Base-by-base conservation (phyloP, 2,113 vertebrate species). In the Eleginops maclovinus region DNA sequence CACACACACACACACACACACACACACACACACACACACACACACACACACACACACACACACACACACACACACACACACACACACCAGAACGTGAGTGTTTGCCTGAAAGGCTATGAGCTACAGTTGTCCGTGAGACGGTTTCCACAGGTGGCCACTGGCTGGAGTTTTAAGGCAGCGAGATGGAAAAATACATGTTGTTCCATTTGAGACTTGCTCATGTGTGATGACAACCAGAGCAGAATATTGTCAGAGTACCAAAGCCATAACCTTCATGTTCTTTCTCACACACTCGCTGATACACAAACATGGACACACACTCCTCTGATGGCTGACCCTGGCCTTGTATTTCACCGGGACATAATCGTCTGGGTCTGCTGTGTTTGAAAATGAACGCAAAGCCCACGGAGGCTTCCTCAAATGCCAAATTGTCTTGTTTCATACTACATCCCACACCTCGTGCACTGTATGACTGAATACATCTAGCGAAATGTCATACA, bases 161-260 rank as follows among this genome's bases (percentile, higher is more conserved):
- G 83, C 84, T 72, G 46, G 73, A 77, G 76, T 82, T 86, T 85
- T 70, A 73, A 77, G 43, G 75, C 82, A 84, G 64, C 19, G 72
- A 83, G 62, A 85, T 86, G 85, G 85, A 91, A 91, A 91, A 88
- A 81, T 83, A 75, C 87, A 87, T 69, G 80, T 74, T 84, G 77
- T 90, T 89, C 82, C 77, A 83, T 91, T 89, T 88, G 70, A 82
- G 77, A 62, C 69, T 69, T 82, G 72, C 69, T 88, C 83, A 81
- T 84, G 87, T 88, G 88, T 75, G 59, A 88, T 75, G 78, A 62
- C 85, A 82, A 51, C 55, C 85, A 75, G 77, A 81, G 82, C 83
- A 75, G 75, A 88, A 88, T 87, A 58, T 80, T 83, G 75, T 79
- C 72, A 65, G 63, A 77, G 55, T 56, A 75, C 78, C 79, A 82